phyloP scores from a whole-genome alignment of 2,888 invertebrate species.

The Dolomedes plantarius region DNA sequence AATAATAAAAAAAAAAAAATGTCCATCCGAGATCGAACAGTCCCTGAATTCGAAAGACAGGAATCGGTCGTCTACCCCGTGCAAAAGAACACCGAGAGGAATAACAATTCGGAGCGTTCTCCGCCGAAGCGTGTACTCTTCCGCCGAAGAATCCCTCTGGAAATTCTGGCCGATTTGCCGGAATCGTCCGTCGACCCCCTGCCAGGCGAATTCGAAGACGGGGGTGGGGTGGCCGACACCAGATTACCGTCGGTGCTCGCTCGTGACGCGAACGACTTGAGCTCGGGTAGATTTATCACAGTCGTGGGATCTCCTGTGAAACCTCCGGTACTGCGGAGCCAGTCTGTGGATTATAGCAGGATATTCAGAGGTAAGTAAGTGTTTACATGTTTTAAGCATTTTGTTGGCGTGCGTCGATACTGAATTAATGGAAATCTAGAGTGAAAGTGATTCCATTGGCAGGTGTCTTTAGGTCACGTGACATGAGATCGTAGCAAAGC shows the following conservation, averaged over 20 bases:
- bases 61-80: conserved; percentile 50
- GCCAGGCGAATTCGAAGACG: not conserved
- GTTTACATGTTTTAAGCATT: too few species aligned
- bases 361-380: conserved; percentile 38
- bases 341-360: conserved; percentile 55
- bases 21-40: conserved; percentile 49
- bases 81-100: conserved; percentile 17
- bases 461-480: too few species aligned
- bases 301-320: conserved; percentile 54
- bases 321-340: conserved; percentile 20
- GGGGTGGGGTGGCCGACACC: not conserved
- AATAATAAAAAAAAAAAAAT: conserved; percentile 41
- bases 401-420: too few species aligned
- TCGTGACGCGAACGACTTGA: conserved; percentile 17
- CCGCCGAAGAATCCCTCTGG: conserved; percentile 40
- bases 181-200: conserved; percentile 68
- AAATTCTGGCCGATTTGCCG: conserved; percentile 64
- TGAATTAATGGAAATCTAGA: too few species aligned
- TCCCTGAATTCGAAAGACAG: conserved; percentile 24
- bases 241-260: not conserved
- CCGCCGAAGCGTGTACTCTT: conserved; percentile 53
- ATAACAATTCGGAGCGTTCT: not conserved
- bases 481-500: too few species aligned
- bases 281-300: conserved; percentile 41
- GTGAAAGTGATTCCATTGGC: too few species aligned